Percentiles rank a stretch among this genome's conserved stretches.
Evolutionary conservation across 2,113 vertebrate genomes (phyloP).

Genomic region (Merops nubicus): DNA sequence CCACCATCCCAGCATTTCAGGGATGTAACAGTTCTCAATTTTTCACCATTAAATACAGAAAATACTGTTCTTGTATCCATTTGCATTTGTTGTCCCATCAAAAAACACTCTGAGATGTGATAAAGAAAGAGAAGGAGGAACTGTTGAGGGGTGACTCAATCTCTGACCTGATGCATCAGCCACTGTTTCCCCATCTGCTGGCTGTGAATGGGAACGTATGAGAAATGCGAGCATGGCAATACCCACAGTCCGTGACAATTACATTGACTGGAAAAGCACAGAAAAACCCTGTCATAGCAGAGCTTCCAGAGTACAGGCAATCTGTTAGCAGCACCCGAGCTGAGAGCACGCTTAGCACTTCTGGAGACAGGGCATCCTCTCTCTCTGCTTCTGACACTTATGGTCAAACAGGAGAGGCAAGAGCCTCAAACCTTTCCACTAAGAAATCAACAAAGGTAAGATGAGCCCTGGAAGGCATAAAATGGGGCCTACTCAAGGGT

Average conservation of each 20-base stretch:
- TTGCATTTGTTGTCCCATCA: background rate
- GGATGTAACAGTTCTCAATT: background rate
- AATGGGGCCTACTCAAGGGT: background rate
- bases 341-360: background rate
- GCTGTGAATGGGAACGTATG: background rate
- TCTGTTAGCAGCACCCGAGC: background rate
- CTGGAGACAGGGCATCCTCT: background rate
- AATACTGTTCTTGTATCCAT: background rate
- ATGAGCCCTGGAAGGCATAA: background rate
- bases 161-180: background rate
- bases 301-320: background rate
- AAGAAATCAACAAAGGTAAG: background rate
- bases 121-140: background rate
- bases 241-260: background rate
- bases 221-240: accelerated
- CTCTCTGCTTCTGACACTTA: background rate
- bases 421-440: background rate
- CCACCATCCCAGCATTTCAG: background rate
- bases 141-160: background rate
- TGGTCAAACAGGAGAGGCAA: background rate
- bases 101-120: background rate
- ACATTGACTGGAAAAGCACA: background rate
- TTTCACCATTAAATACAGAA: background rate
- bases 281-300: background rate
- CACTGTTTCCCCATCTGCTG: background rate